Evolutionary conservation across 2,113 vertebrate species (phyloP).

Genomic region (Aldabrachelys gigantea): DNA sequence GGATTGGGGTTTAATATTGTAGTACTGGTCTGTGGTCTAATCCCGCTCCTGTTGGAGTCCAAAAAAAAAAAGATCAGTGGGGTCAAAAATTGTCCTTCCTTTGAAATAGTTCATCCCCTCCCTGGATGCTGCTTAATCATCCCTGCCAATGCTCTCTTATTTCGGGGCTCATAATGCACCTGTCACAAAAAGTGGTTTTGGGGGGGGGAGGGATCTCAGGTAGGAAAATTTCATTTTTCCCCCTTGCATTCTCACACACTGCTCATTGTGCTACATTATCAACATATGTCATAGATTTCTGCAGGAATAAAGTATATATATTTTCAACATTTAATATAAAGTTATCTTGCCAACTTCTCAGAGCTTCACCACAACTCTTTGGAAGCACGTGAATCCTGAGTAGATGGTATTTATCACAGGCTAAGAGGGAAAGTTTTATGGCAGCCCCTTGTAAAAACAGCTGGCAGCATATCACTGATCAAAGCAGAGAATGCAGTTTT

Average conservation of each 20-base stretch:
- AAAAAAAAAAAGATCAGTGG: no score
- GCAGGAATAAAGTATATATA: fast-evolving
- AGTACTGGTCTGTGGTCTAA: neutral
- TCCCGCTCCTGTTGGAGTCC: neutral
- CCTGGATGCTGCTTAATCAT: no score
- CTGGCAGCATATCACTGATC: neutral
- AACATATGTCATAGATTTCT: neutral
- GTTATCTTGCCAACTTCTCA: neutral
- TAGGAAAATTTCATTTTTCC: neutral
- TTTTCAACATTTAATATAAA: fast-evolving
- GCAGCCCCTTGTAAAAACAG: fast-evolving
- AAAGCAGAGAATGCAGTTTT: neutral
- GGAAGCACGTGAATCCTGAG: neutral
- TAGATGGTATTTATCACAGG: fast-evolving
- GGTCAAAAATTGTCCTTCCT: no score
- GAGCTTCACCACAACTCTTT: neutral
- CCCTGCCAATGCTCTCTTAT: no score
- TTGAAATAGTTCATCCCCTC: no score
- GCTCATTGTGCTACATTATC: fast-evolving
- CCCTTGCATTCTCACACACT: fast-evolving
- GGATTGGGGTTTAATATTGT: fast-evolving
- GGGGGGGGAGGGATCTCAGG: no score
- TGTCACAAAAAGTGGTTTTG: neutral
- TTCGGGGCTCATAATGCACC: neutral
- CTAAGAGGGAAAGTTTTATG: neutral